Conservation (phyloP, 2,113 vertebrate species). For the Struthio camelus region DNA sequence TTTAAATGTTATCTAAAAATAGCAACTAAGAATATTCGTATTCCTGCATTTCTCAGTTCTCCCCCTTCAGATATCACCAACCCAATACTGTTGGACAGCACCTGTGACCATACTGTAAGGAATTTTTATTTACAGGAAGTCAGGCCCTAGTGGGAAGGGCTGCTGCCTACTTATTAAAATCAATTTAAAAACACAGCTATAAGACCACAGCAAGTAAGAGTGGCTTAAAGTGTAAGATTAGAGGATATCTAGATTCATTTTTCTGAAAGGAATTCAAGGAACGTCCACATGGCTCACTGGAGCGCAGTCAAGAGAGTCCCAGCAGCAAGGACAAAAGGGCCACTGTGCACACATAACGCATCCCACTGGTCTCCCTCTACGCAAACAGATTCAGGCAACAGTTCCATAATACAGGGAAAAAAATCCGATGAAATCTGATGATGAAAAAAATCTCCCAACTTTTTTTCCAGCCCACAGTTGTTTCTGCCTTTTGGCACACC, state of each 20-base stretch:
- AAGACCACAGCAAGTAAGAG: background rate
- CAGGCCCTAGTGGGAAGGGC: background rate
- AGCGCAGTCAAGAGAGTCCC: background rate
- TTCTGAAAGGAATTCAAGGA: background rate
- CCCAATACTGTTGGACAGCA: background rate
- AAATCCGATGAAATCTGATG: too few relatives aligned
- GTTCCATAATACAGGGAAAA: background rate
- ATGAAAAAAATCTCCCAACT: background rate
- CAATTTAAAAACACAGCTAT: background rate
- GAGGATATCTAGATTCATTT: rapidly evolving
- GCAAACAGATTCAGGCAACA: background rate
- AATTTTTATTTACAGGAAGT: background rate
- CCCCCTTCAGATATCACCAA: background rate
- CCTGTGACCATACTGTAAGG: background rate
- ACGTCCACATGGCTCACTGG: background rate
- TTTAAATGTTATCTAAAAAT: background rate
- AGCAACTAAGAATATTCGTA: background rate
- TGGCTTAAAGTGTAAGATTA: background rate
- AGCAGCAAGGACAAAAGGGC: background rate
- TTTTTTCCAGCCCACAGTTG: background rate
- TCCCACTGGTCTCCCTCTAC: background rate
- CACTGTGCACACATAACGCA: background rate
- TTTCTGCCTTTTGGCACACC: background rate
- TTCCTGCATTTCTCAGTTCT: background rate
- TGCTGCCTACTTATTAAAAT: background rate